Base-by-base conservation (phyloP, 2,113 vertebrate species). In the Chloebia gouldiae region DNA sequence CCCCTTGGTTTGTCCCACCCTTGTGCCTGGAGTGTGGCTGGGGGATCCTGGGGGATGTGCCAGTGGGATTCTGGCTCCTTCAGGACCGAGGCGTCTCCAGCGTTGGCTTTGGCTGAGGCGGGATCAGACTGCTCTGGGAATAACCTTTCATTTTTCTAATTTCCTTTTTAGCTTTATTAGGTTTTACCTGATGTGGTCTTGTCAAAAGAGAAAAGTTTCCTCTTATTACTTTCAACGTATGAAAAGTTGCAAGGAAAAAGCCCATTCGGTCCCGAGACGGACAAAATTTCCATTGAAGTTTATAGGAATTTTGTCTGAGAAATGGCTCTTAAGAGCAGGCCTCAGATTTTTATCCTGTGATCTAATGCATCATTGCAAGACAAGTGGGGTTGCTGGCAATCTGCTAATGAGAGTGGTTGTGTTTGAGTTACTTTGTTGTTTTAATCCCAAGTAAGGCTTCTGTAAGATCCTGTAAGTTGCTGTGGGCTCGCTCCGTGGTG, bases 111-210 rank as follows among this genome's bases (percentile, higher is more conserved):
- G 66, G 76, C 80, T 5, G 13, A 64, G 86, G 27, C 59, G 88
- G 92, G 79, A 95, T 95, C 91, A 86, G 92, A 88, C 93, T 90
- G 85, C 81, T 92, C 82, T 90, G 96, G 90, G 97, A 98, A 93
- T 91, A 94, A 59, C 64, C 82, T 95, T 97, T 86, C 83, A 80
- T 96, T 97, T 97, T 97, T 96, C 93, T 97, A 93, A 97, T 98
- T 97, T 98, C 96, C 97, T 97, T 96, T 95, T 97, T 57, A 90
- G 85, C 92, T 98, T 97, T 97, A 97, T 97, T 97, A 94, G 96
- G 91, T 97, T 97, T 98, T 97, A 97, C 96, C 95, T 97, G 96
- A 98, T 96, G 96, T 96, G 95, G 95, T 95, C 95, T 97, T 98
- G 96, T 98, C 95, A 97, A 94, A 97, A 96, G 95, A 95, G 93